phyloP scores from a whole-genome alignment of 2,113 vertebrate genomes.

The Stegostoma tigrinum region DNA sequence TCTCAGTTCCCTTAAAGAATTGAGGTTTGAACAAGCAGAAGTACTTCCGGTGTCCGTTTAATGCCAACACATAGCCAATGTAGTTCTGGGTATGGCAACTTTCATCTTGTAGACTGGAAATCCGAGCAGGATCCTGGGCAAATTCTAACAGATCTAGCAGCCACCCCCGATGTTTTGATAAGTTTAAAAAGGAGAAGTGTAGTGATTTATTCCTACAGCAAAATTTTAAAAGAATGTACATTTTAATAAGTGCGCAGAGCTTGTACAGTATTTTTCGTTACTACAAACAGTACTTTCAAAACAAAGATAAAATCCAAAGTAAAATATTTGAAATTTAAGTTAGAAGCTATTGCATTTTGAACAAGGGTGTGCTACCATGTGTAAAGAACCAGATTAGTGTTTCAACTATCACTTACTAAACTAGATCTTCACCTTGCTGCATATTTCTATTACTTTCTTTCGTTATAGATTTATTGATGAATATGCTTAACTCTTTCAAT shows the following conservation, averaged over 20 bases:
- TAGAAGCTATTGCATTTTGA: background rate
- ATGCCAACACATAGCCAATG: conserved; percentile 83
- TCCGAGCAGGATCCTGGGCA: conserved; percentile 70
- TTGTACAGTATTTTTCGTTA: background rate
- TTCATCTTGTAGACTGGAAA: conserved; percentile 73
- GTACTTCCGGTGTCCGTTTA: conserved; percentile 94
- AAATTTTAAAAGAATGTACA: background rate
- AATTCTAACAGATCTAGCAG: conserved; percentile 79
- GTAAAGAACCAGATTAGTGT: background rate
- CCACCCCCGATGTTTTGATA: conserved; percentile 89
- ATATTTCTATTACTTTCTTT: background rate
- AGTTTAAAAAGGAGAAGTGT: conserved; percentile 93
- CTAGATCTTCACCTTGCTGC: background rate
- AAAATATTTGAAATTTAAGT: background rate
- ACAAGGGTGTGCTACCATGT: background rate
- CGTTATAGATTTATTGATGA: background rate
- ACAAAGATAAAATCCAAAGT: background rate
- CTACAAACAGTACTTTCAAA: background rate
- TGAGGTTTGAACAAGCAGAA: conserved; percentile 87
- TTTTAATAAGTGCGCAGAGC: background rate
- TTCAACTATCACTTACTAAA: background rate
- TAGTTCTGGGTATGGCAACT: conserved; percentile 71
- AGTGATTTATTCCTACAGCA: conserved; percentile 73
- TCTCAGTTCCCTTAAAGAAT: conserved; percentile 59
- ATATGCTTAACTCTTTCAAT: background rate